These are phyloP conservation scores for Eufriesea mexicana DNA, from an alignment of 1,140 invertebrate species.

Conservation along the genomic window DNA sequence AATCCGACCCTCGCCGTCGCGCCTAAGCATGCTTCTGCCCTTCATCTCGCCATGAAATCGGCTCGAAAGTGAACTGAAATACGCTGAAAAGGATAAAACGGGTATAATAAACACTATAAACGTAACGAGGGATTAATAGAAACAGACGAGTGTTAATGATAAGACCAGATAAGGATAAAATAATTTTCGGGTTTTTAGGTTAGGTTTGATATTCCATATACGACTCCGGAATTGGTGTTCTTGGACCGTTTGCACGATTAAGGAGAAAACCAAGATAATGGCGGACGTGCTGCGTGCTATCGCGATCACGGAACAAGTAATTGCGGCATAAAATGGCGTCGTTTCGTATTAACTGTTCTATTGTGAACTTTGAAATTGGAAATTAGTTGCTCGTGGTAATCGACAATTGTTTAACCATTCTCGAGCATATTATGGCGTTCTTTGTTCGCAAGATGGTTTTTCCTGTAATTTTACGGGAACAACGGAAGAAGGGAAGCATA, in stretches of 20 bases:
- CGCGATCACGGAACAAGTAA: neutral
- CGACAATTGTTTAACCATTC: neutral
- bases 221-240: neutral
- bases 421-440: neutral
- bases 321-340: neutral
- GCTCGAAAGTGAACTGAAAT: neutral
- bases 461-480: neutral
- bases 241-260: neutral
- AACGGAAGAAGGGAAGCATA: too few species aligned
- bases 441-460: neutral
- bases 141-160: too few species aligned
- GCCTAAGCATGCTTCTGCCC: conserved; percentile 2
- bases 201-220: neutral
- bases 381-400: neutral
- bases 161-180: too few species aligned
- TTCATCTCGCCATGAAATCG: neutral
- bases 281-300: neutral
- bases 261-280: neutral
- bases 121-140: neutral
- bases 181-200: too few species aligned
- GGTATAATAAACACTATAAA: neutral
- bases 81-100: too few species aligned
- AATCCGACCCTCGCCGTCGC: conserved; percentile 10
- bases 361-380: neutral
- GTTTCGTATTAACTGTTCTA: neutral